Conservation (phyloP, 2,888 invertebrate species). For the Arenicola marina region DNA sequence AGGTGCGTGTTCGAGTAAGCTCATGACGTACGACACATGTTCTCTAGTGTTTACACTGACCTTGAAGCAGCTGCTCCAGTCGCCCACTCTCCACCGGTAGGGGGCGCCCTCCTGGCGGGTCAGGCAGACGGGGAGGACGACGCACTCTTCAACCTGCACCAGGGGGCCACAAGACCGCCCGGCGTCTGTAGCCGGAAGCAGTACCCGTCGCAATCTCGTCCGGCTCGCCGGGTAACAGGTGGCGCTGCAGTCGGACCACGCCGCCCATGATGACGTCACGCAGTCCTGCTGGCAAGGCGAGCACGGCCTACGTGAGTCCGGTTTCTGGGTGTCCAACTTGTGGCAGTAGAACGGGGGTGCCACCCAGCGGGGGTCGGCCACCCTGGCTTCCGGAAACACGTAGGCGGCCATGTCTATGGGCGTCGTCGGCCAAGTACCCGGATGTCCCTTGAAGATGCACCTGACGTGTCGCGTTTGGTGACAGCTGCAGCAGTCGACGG, state of each 20-base stretch:
- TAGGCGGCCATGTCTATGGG: no score
- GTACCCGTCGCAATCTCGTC: conserved; percentile 11
- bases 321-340: conserved; percentile 6
- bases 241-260: conserved; percentile 21
- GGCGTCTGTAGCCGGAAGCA: conserved; percentile 7
- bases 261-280: conserved; percentile 12
- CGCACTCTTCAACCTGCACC: conserved; percentile 13
- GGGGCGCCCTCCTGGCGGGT: conserved; percentile 4
- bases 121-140: not conserved
- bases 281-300: conserved; percentile 24
- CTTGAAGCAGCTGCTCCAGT: conserved; percentile 5
- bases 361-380: not conserved
- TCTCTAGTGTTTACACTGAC: not conserved
- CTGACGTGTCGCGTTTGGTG: conserved; percentile 5
- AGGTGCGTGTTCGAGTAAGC: no score
- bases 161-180: conserved; percentile 12
- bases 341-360: conserved; percentile 20
- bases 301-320: conserved; percentile 14
- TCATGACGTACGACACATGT: no score
- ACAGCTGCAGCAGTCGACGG: conserved; percentile 19
- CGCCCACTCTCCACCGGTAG: not conserved
- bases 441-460: conserved; percentile 10
- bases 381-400: no score
- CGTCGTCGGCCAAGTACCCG: no score
- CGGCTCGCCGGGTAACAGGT: conserved; percentile 14